Base-by-base conservation (phyloP, 2,113 vertebrate species). In the Australoheros scitulus region DNA sequence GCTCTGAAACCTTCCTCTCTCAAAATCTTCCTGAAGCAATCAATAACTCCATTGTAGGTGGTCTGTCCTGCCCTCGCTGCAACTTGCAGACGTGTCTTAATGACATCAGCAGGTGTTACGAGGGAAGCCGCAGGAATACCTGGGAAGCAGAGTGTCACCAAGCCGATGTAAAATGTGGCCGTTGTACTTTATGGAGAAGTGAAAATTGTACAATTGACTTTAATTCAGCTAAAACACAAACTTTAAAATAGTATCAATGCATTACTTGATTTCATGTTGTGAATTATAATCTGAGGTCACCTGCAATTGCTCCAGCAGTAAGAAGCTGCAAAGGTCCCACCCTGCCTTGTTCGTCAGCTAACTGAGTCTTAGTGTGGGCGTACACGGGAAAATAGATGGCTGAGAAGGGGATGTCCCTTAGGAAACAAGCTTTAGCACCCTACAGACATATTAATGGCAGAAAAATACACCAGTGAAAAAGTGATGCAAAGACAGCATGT, bases 361-460 rank as follows among this genome's bases (percentile, higher is more conserved):
- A 57, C n/a, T 88, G 56, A 32, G 96, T 11, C 93, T 99, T 99
- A 88, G 94, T 96, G 81, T 99, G 98, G 85, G 98, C 98, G 74
- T 99, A 99, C 80, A 97, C 97, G 0, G 98, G 98, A 93, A 99
- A 99, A 94, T 99, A 99, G 94, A 99, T 99, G 64, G 97, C 98
- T 52, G 98, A 99, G 96, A 99, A 99, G 83, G 98, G 98, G 96
- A 99, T 99, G 96, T 99, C 98, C 92, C 98, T 96, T 91, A 99
- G 96, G 95, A 99, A 99, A 94, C 98, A 99, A 0, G 98, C 98
- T 96, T 99, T 99, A 90, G 98, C 98, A 93, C 98, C 98, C 98
- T 99, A 91, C 7, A 60, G 60, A 83, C 11, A 76, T 15, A 88
- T 7, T 11, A 68, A 52, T 55, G 1, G 75, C 2, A 81, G 29